Conservation (phyloP, 2,888 invertebrate species). For the Selenia dentaria region DNA sequence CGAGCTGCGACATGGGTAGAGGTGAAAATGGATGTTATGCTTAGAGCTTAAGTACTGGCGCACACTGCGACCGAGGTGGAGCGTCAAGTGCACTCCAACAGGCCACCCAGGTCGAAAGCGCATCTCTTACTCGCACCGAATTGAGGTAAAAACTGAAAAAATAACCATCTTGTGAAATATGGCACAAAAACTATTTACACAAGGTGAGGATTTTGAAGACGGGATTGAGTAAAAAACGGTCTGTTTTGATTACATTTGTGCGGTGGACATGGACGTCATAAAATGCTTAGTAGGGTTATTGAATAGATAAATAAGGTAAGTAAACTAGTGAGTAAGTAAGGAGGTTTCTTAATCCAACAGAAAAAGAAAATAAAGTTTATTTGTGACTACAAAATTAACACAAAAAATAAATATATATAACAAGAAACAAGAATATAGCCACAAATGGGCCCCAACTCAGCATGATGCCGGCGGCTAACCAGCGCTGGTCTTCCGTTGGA, state of each 20-base stretch:
- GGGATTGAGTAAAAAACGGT: constrained; percentile 27
- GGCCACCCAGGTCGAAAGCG: constrained; percentile 57
- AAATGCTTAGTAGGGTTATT: constrained; percentile 14
- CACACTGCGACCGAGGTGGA: constrained; percentile 27
- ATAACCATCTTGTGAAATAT: constrained; percentile 32
- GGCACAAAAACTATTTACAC: constrained; percentile 30
- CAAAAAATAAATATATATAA: too few relatives aligned
- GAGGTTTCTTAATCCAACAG: too few relatives aligned
- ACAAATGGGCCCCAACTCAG: too few relatives aligned
- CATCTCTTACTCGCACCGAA: constrained; percentile 47
- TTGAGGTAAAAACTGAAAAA: constrained; percentile 49
- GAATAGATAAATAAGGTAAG: constrained; percentile 10
- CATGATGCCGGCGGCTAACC: too few relatives aligned
- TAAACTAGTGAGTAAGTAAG: too few relatives aligned
- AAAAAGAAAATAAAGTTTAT: too few relatives aligned
- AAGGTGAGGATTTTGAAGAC: constrained; percentile 23
- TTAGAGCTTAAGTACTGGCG: constrained; percentile 14
- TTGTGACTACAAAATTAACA: too few relatives aligned
- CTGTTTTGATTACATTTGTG: constrained; percentile 27
- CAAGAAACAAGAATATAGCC: too few relatives aligned
- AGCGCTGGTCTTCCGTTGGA: too few relatives aligned
- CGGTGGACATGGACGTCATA: constrained; percentile 7
- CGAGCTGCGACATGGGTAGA: too few relatives aligned
- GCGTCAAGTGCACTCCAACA: constrained; percentile 51
- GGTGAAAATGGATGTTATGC: too few relatives aligned